Percentiles rank a stretch among this genome's conserved stretches.
Evolutionary conservation across 2,113 vertebrate genomes (phyloP).

Genomic region (Sander lucioperca): DNA sequence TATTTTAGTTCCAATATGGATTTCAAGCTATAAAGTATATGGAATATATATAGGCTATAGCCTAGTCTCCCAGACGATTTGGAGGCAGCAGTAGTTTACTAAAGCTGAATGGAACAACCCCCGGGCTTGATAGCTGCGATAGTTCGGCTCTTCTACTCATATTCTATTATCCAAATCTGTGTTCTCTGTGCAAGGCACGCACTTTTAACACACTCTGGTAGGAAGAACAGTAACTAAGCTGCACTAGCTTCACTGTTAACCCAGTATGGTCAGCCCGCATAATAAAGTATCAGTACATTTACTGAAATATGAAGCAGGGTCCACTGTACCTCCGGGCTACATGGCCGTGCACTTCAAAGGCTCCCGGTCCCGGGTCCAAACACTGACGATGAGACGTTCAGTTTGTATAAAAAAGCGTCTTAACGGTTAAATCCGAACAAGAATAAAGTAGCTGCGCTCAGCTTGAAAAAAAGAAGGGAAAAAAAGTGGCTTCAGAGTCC

Average conservation of each 20-base stretch:
- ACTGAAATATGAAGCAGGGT: not conserved
- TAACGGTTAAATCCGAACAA: not conserved
- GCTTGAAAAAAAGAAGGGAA: not conserved
- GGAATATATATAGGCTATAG: too few species aligned
- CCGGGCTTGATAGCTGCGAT: not conserved
- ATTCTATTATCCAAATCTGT: not conserved
- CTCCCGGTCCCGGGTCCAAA: not conserved
- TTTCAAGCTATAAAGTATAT: too few species aligned
- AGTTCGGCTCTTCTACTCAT: not conserved
- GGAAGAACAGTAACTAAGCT: not conserved
- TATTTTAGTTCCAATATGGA: too few species aligned
- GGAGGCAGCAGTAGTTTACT: too few species aligned
- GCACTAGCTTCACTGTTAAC: not conserved
- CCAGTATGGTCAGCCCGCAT: not conserved
- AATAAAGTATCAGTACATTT: not conserved
- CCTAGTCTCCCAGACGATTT: too few species aligned
- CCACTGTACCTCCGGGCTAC: slow-evolving; percentile 38
- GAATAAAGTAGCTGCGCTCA: slow-evolving; percentile 10
- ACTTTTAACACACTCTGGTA: too few species aligned
- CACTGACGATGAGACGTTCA: not conserved
- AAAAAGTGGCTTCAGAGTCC: slow-evolving; percentile 24
- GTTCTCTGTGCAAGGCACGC: not conserved
- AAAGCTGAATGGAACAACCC: not conserved
- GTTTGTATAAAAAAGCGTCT: not conserved
- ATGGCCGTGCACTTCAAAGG: not conserved